Evolutionary conservation across 2,113 vertebrate genomes (phyloP).

Genomic region (Globicephala melas): DNA sequence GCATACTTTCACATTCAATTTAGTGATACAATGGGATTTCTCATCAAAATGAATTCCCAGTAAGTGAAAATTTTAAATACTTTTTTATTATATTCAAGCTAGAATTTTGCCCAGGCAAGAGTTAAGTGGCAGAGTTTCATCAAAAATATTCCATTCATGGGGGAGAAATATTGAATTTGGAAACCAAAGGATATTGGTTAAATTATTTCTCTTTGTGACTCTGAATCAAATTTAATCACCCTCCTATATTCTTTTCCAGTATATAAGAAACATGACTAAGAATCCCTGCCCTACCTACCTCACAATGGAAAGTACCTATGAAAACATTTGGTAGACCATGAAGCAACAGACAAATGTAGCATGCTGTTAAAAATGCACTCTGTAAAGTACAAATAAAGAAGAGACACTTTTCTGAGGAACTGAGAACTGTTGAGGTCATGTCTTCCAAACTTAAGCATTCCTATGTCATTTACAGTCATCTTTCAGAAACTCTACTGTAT

Average conservation of each 20-base stretch:
- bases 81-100: neutral
- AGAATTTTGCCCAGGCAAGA: neutral
- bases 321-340: neutral
- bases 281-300: neutral
- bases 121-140: neutral
- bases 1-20: neutral
- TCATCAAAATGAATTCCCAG: slow-evolving; percentile 1
- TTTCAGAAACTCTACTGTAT: neutral
- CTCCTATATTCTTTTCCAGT: neutral
- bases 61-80: neutral
- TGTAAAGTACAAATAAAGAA: neutral
- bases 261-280: neutral
- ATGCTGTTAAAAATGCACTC: neutral
- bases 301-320: neutral
- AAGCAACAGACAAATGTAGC: neutral
- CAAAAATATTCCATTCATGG: neutral
- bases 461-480: neutral
- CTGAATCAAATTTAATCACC: neutral
- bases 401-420: neutral
- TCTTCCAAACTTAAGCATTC: slow-evolving; percentile 11
- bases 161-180: neutral
- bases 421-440: neutral
- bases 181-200: neutral
- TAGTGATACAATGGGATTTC: neutral
- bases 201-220: neutral